These are phyloP conservation scores for Bombus breviceps DNA, from an alignment of 1,140 invertebrate genomes.

Conservation along the genomic window DNA sequence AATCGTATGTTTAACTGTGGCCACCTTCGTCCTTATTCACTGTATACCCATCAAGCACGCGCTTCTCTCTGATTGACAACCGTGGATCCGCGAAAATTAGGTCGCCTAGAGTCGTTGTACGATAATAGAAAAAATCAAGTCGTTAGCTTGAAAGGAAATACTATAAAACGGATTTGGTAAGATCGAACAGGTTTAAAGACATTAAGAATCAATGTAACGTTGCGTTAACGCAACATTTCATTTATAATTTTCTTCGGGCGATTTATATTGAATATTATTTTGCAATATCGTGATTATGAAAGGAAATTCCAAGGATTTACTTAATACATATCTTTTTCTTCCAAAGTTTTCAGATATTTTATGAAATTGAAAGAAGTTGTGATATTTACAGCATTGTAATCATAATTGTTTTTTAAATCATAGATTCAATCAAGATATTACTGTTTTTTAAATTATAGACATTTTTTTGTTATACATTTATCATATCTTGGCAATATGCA, in stretches of 20 bases:
- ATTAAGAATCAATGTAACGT: neutral
- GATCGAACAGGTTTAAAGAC: neutral
- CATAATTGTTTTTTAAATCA: too few relatives aligned
- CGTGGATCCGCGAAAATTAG: slow-evolving; percentile 30
- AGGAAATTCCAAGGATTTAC: too few relatives aligned
- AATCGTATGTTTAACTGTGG: slow-evolving; percentile 57
- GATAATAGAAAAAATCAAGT: neutral
- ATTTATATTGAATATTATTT: too few relatives aligned
- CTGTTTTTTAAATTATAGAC: neutral
- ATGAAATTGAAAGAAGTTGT: neutral
- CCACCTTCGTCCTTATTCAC: neutral
- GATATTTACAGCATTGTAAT: neutral
- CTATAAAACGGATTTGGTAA: neutral
- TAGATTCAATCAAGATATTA: too few relatives aligned
- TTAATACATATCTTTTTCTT: neutral
- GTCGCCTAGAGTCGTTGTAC: neutral
- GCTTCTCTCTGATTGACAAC: slow-evolving; percentile 38
- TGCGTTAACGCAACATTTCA: neutral
- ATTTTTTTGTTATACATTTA: too few relatives aligned
- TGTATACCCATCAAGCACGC: neutral
- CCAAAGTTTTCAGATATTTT: neutral
- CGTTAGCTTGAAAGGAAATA: too few relatives aligned
- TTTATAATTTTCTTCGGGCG: neutral
- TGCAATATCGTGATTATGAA: too few relatives aligned
- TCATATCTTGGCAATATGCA: too few relatives aligned